A percentile compares a stretch with the other conserved stretches of the same genome.
phyloP scores from a whole-genome alignment of 2,113 vertebrate genomes.

The Myrmophylax atrothorax region DNA sequence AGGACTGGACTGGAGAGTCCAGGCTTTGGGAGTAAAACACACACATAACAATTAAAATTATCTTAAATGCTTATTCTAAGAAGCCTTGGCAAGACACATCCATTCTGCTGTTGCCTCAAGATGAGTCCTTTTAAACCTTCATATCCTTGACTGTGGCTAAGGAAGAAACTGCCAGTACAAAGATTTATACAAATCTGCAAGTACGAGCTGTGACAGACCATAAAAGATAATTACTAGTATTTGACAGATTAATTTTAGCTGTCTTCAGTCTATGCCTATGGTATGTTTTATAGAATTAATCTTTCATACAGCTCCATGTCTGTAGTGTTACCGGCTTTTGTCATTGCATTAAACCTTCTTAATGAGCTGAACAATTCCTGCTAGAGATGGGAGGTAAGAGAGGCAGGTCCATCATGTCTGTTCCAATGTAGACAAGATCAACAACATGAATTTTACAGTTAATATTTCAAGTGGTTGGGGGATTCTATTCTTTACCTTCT shows the following conservation, averaged over 20 bases:
- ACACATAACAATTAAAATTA: background rate
- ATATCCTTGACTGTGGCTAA: background rate
- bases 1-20: background rate
- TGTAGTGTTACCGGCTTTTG: background rate
- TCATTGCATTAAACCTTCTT: background rate
- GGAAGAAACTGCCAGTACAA: background rate
- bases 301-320: background rate
- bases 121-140: background rate
- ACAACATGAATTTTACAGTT: background rate
- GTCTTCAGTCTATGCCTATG: background rate
- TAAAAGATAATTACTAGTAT: background rate
- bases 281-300: background rate
- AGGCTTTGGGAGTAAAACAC: background rate
- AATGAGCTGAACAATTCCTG: background rate
- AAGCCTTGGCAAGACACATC: background rate
- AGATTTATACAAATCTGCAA: background rate
- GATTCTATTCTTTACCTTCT: background rate
- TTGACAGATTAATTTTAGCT: conserved; percentile 3
- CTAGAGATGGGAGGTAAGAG: background rate
- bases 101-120: background rate
- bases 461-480: background rate
- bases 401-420: background rate
- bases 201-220: background rate
- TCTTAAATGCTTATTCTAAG: background rate
- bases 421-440: background rate